Evolutionary conservation across 2,888 invertebrate genomes (phyloP).

Genomic region (Beris chalybata): DNA sequence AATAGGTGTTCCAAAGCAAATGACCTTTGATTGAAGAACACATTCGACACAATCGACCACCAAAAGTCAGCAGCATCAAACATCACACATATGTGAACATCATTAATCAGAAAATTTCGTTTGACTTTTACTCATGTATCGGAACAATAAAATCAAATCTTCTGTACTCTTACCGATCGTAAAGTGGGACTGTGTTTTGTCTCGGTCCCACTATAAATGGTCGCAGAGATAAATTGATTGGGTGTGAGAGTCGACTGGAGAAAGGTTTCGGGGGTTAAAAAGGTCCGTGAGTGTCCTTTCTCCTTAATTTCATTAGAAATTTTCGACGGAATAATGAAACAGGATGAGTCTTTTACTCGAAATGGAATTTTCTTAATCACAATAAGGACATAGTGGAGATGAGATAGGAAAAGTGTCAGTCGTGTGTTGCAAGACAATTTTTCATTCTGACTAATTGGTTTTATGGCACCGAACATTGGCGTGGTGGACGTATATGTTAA

Average conservation of each 20-base stretch:
- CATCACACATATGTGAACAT: conserved; percentile 6
- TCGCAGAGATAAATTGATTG: conserved; percentile 30
- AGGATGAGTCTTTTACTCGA: conserved; percentile 10
- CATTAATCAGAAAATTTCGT: conserved; percentile 23
- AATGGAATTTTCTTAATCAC: neutral
- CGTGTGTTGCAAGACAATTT: conserved; percentile 9
- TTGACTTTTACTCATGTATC: neutral
- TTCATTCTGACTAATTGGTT: conserved; percentile 26
- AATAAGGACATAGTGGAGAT: neutral
- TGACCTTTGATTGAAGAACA: conserved; percentile 27
- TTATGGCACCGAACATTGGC: conserved; percentile 1
- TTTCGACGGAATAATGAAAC: conserved; percentile 19
- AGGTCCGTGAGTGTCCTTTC: conserved; percentile 22
- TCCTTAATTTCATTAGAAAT: conserved; percentile 29
- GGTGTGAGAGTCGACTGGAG: conserved; percentile 31
- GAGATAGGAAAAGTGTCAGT: conserved; percentile 30
- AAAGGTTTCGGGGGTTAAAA: conserved; percentile 25
- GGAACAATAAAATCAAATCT: conserved; percentile 23
- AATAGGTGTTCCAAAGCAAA: conserved; percentile 29
- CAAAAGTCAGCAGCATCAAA: conserved; percentile 32
- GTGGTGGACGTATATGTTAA: too few relatives aligned
- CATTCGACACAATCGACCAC: conserved; percentile 25
- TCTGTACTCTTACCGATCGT: conserved; percentile 2
- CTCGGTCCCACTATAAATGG: conserved; percentile 23
- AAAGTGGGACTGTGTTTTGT: conserved; percentile 18